Evolutionary conservation across 1,140 invertebrate genomes (phyloP).

Genomic region (Drepana arcuata): DNA sequence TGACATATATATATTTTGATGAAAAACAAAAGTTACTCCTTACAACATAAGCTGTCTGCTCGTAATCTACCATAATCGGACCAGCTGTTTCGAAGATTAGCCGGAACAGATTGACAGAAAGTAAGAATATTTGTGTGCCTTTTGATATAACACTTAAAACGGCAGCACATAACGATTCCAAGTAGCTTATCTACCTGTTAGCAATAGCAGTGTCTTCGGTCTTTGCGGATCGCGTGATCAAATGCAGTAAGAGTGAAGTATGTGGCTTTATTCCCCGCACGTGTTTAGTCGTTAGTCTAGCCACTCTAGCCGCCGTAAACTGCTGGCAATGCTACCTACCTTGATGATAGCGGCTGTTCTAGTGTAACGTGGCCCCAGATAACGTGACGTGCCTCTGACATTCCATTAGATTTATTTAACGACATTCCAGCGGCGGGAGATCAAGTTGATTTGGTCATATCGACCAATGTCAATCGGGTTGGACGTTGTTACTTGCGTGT

Average conservation of each 20-base stretch:
- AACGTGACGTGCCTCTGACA: slow-evolving; percentile 4
- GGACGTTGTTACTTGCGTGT: slow-evolving; percentile 43
- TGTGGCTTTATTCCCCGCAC: slow-evolving; percentile 23
- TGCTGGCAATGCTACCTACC: slow-evolving; percentile 1
- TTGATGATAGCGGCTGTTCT: slow-evolving; percentile 9
- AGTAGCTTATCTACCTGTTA: too few species aligned
- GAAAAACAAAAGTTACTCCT: too few species aligned
- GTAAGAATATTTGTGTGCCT: too few species aligned
- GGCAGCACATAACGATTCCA: too few species aligned
- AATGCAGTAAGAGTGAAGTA: slow-evolving; percentile 29
- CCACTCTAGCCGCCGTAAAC: slow-evolving; percentile 6
- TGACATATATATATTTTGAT: too few species aligned
- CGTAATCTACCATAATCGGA: too few species aligned
- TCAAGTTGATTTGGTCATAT: slow-evolving; percentile 22
- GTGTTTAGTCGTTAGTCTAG: slow-evolving; percentile 9
- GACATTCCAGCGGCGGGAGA: slow-evolving; percentile 9
- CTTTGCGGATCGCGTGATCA: slow-evolving; percentile 29
- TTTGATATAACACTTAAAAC: too few species aligned
- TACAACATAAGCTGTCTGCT: too few species aligned
- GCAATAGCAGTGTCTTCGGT: slow-evolving; percentile 1
- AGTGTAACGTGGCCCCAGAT: slow-evolving; percentile 7
- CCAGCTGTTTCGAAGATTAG: too few species aligned
- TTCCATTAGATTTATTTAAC: too few species aligned
- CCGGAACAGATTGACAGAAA: too few species aligned
- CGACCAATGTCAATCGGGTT: slow-evolving; percentile 28